These are phyloP conservation scores for Zaprionus taronus DNA, from an alignment of 1,140 invertebrate species.

Conservation along the genomic window DNA sequence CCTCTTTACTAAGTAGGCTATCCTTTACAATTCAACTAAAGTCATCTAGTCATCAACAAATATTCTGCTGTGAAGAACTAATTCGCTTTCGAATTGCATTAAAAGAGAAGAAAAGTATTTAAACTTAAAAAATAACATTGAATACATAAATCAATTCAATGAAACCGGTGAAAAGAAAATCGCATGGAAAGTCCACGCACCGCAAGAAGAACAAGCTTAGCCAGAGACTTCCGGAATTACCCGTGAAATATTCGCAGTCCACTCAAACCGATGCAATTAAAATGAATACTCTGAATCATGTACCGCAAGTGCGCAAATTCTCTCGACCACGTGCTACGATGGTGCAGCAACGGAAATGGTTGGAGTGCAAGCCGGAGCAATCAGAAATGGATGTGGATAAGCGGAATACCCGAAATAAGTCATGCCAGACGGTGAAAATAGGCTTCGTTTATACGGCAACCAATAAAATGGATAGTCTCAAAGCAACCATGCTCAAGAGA, in stretches of 20 bases:
- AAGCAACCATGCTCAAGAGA: neutral
- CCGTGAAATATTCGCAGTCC: neutral
- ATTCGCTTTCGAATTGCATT: neutral
- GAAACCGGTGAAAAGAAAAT: neutral
- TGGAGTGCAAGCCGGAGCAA: neutral
- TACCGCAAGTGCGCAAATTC: neutral
- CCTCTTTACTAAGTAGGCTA: neutral
- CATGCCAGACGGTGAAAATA: neutral
- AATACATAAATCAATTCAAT: neutral
- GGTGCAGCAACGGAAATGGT: neutral
- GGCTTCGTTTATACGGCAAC: neutral
- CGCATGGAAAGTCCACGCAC: neutral
- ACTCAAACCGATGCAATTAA: slow-evolving; percentile 9
- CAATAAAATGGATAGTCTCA: neutral
- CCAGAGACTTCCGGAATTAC: neutral
- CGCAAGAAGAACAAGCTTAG: neutral
- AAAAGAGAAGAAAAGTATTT: neutral
- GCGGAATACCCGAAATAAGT: neutral
- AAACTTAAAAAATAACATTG: neutral
- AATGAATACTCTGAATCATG: neutral
- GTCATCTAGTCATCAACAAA: neutral
- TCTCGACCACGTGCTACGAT: neutral
- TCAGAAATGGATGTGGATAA: neutral
- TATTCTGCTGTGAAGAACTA: neutral
- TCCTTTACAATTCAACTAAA: neutral